Percentiles rank a stretch among this genome's conserved stretches.
Conservation (phyloP, 2,797 vertebrate species). For the Tapera naevia region DNA sequence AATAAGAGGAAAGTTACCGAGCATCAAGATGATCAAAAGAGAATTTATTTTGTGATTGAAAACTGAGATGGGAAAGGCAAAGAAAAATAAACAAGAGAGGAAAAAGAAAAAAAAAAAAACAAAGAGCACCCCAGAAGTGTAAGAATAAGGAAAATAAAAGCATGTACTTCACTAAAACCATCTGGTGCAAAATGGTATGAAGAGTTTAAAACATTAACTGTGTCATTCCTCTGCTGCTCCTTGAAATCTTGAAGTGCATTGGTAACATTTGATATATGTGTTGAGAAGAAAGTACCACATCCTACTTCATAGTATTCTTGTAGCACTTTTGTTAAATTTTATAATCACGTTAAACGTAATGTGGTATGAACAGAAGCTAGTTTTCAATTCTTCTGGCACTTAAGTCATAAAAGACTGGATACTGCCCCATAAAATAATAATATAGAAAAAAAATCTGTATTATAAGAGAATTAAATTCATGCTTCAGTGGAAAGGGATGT, state of each 20-base stretch:
- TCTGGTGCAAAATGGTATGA: conserved; percentile 10
- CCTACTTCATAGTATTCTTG: conserved; percentile 43
- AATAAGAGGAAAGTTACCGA: not conserved
- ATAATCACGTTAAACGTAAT: conserved; percentile 29
- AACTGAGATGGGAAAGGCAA: not conserved
- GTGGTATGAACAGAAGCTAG: conserved; percentile 40
- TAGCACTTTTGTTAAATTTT: conserved; percentile 50
- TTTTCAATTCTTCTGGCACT: conserved; percentile 39
- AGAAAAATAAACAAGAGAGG: not conserved
- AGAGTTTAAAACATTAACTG: conserved; percentile 32
- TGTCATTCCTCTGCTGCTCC: conserved; percentile 15
- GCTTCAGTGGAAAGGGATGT: conserved; percentile 3
- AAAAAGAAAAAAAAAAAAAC: not conserved
- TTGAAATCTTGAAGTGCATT: conserved; percentile 21
- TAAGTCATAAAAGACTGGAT: conserved; percentile 39
- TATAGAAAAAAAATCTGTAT: conserved; percentile 17
- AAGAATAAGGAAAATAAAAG: conserved; percentile 14
- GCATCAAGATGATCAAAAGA: not conserved
- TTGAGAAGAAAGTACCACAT: conserved; percentile 25
- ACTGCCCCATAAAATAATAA: conserved; percentile 52
- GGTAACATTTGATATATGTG: conserved; percentile 13
- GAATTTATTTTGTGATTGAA: not conserved
- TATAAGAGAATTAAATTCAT: conserved; percentile 10
- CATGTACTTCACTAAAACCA: not conserved
- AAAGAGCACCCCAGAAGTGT: not conserved